Evolutionary conservation across 2,888 invertebrate species (phyloP).

Genomic region (Podotricha telesiphe): DNA sequence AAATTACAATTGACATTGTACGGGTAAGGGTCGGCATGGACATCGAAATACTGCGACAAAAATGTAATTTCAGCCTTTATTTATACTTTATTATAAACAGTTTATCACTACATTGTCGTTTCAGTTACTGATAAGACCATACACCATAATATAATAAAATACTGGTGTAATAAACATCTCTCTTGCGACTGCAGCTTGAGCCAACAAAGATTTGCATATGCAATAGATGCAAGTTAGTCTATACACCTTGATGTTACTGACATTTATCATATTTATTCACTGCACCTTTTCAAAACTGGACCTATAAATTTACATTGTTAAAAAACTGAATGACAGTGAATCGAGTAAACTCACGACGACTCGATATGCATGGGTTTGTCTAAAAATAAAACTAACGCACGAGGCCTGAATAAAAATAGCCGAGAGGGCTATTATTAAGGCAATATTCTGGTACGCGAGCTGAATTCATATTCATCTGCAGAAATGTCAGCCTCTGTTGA

Average conservation of each 20-base stretch:
- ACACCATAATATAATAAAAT: background rate
- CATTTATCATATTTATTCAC: slow-evolving; percentile 10
- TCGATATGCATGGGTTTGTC: slow-evolving; percentile 60
- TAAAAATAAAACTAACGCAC: slow-evolving; percentile 71
- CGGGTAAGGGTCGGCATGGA: background rate
- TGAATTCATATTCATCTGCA: slow-evolving; percentile 66
- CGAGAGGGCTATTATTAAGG: slow-evolving; percentile 68
- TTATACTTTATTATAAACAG: background rate
- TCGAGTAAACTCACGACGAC: slow-evolving; percentile 34
- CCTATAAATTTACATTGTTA: slow-evolving; percentile 34
- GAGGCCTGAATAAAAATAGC: slow-evolving; percentile 50
- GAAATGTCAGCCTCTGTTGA: slow-evolving; percentile 47
- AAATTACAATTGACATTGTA: background rate
- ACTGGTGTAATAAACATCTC: background rate
- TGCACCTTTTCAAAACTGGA: background rate
- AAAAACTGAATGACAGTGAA: slow-evolving; percentile 30
- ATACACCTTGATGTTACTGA: background rate
- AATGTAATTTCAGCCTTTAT: background rate
- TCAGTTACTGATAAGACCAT: background rate
- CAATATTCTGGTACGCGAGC: slow-evolving; percentile 66
- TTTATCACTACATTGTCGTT: background rate
- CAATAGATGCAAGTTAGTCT: background rate
- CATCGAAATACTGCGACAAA: background rate
- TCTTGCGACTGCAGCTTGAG: background rate
- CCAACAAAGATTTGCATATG: background rate